Percentiles rank a stretch among this genome's conserved stretches.
These are phyloP conservation scores for Microctenopoma steveboyesi DNA, from an alignment of 2,797 vertebrate species.

Conservation along the genomic window DNA sequence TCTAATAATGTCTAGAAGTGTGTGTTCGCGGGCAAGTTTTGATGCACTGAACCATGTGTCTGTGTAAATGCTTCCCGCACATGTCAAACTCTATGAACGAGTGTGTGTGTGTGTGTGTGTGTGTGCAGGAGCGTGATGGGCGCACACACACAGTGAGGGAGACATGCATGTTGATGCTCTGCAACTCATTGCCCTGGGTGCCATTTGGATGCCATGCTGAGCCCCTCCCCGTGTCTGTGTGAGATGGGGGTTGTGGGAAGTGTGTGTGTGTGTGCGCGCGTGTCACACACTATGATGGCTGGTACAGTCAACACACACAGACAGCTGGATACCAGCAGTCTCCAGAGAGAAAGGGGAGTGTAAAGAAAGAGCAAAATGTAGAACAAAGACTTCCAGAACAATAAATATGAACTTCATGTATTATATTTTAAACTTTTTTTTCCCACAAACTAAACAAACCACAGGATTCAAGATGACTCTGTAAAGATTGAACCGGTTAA, in stretches of 20 bases:
- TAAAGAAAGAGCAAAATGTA: conserved; percentile 31
- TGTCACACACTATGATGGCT: conserved; percentile 62
- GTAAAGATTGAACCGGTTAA: conserved; percentile 17
- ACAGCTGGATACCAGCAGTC: conserved; percentile 73
- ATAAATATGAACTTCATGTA: conserved; percentile 24
- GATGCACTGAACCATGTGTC: conserved; percentile 40
- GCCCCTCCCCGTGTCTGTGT: conserved; percentile 62
- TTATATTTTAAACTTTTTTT: neutral
- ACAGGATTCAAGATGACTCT: conserved; percentile 6
- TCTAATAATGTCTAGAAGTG: conserved; percentile 66
- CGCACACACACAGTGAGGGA: conserved; percentile 14
- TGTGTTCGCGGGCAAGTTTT: conserved; percentile 35
- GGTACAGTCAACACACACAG: conserved; percentile 74
- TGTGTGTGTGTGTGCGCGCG: conserved; percentile 17
- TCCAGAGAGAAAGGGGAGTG: conserved; percentile 47
- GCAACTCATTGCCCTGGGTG: conserved; percentile 64
- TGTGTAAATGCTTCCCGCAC: conserved; percentile 37
- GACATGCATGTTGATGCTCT: conserved; percentile 47
- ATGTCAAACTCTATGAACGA: conserved; percentile 38
- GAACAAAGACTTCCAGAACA: conserved; percentile 51
- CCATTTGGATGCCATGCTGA: conserved; percentile 70
- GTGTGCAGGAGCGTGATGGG: conserved; percentile 13
- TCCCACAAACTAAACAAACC: conserved; percentile 21
- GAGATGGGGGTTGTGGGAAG: conserved; percentile 46
- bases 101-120: neutral